Evolutionary conservation across 1,140 invertebrate species (phyloP).

Genomic region (Acyrthosiphon pisum): DNA sequence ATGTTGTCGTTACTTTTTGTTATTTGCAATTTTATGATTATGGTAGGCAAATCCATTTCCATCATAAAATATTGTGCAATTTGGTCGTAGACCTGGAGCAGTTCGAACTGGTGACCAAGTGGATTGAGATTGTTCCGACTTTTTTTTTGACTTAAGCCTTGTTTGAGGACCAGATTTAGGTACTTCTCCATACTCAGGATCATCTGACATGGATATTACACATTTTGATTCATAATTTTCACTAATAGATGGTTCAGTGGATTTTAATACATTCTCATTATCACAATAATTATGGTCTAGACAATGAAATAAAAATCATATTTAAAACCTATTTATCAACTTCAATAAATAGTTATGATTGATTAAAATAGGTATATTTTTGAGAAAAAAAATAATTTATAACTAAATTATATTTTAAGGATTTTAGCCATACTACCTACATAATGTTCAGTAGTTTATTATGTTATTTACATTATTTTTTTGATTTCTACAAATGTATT

Average conservation of each 20-base stretch:
- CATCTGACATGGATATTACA: conserved; percentile 44
- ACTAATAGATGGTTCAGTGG: conserved; percentile 42
- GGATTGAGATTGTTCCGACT: not conserved
- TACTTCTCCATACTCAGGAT: conserved; percentile 32
- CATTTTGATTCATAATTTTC: conserved; percentile 48
- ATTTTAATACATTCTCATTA: conserved; percentile 34
- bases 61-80: conserved; percentile 53
- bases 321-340: conserved; percentile 27
- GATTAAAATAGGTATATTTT: not conserved
- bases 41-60: conserved; percentile 54
- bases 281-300: conserved; percentile 56
- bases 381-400: too few species aligned
- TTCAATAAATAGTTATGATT: not conserved
- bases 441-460: too few species aligned
- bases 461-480: too few species aligned
- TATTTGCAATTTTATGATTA: conserved; percentile 51
- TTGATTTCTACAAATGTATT: too few species aligned
- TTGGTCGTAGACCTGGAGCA: conserved; percentile 49
- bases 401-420: too few species aligned
- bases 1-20: conserved; percentile 32
- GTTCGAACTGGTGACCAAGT: conserved; percentile 43
- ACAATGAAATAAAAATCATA: conserved; percentile 50
- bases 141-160: conserved; percentile 38
- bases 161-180: conserved; percentile 25
- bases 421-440: too few species aligned